These are phyloP conservation scores for Carcina quercana DNA, from an alignment of 2,888 invertebrate genomes.

Conservation along the genomic window DNA sequence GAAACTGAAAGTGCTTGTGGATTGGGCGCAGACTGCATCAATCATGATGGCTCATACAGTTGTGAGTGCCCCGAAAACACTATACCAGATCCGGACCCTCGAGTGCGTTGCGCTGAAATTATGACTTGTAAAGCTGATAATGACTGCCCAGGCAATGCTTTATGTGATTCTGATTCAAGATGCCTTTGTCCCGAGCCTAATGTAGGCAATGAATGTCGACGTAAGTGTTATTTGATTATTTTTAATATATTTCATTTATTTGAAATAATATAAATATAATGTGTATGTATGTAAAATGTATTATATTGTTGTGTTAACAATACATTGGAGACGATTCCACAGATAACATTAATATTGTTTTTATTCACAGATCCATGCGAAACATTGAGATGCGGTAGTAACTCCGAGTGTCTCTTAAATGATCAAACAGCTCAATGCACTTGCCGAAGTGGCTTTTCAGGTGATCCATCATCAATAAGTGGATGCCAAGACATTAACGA, in stretches of 20 bases:
- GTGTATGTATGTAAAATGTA: too few species aligned
- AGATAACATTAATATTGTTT: slow-evolving; percentile 5
- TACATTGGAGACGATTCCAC: too few species aligned
- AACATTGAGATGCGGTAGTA: slow-evolving; percentile 86
- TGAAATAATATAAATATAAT: slow-evolving; percentile 1
- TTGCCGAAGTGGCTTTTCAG: slow-evolving; percentile 88
- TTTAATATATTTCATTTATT: slow-evolving; percentile 3
- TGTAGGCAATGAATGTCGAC: slow-evolving; percentile 92
- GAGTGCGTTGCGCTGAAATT: slow-evolving; percentile 86
- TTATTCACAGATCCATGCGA: slow-evolving; percentile 89
- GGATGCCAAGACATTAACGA: slow-evolving; percentile 94
- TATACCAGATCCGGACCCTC: slow-evolving; percentile 88
- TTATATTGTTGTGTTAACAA: too few species aligned
- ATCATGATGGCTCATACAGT: slow-evolving; percentile 82
- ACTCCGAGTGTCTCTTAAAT: slow-evolving; percentile 90
- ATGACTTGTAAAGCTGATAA: slow-evolving; percentile 83
- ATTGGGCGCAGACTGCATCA: slow-evolving; percentile 85
- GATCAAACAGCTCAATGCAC: slow-evolving; percentile 89
- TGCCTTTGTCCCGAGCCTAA: slow-evolving; percentile 94
- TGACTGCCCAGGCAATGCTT: slow-evolving; percentile 92
- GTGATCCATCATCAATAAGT: slow-evolving; percentile 75
- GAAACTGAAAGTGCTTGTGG: slow-evolving; percentile 82
- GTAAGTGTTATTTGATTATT: slow-evolving; percentile 81
- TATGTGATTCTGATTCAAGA: slow-evolving; percentile 84
- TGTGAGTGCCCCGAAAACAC: slow-evolving; percentile 90